Evolutionary conservation across 2,797 vertebrate genomes (phyloP), one percentile per base, ranked within the genome.

Genomic region (Dendrocincla fuliginosa): DNA sequence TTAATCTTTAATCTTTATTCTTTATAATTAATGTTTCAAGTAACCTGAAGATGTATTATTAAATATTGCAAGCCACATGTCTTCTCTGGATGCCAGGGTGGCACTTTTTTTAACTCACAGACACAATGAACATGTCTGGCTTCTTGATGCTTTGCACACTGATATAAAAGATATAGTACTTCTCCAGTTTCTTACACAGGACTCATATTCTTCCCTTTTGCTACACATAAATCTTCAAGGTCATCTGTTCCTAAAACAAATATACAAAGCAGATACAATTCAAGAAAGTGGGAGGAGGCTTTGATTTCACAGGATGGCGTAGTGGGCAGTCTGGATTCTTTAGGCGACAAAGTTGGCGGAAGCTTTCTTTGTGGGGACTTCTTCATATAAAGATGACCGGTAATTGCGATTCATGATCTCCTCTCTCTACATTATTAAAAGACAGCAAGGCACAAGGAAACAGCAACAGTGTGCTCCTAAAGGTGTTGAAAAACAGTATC

Each of bases 221-320:
- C 22, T 92, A 60, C 15, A 17, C 79, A 70, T 81, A 73, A 76
- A 91, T 85, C 59, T 88, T 87, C 92, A 94, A 93, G 89, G 87
- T 93, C 96, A 91, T 74, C 87, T 90, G 63, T 79, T 86, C 59
- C 69, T 64, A 63, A 91, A 93, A 84, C 50, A 88, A 81, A 93
- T 53, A 30, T 59, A 56, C 23, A 56, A 96, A 91, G 81, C 87
- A 93, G 95, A 95, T 89, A 64, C 60, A 44, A 84, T 88, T 89
- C 61, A 91, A 92, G 87, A 90, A 95, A 96, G 95, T 96, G 77
- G 96, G 96, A 95, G 89, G 89, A 95, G 67, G 92, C 94, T 96
- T 96, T 92, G 80, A 53, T 97, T 97, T 97, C 94, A 96, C 87
- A 96, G 92, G 95, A 93, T 89, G 84, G 65, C 53, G 0, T n/a